Evolutionary conservation across 1,140 invertebrate genomes (phyloP).

Genomic region (Palaemon carinicauda): DNA sequence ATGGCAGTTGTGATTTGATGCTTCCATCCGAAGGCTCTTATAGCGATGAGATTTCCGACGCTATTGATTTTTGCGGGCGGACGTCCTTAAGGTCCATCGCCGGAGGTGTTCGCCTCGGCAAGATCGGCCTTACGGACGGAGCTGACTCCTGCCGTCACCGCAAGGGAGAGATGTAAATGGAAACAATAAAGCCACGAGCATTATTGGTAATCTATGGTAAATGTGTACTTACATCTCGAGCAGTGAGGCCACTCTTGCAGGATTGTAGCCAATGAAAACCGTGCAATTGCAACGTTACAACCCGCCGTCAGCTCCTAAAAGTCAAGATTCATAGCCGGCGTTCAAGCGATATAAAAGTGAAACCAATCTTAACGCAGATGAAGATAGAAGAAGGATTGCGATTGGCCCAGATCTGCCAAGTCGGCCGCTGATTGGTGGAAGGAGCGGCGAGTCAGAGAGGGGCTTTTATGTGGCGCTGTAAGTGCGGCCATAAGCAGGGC

Average conservation of each 20-base stretch:
- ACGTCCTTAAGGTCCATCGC: conserved; percentile 21
- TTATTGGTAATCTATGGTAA: conserved; percentile 58
- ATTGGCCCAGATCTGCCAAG: conserved; percentile 28
- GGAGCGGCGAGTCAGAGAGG: conserved; percentile 7
- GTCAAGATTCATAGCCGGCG: conserved; percentile 36
- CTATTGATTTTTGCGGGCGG: conserved; percentile 43
- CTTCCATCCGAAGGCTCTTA: conserved; percentile 56
- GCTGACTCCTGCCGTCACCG: neutral
- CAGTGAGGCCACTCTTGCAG: conserved; percentile 18
- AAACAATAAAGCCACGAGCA: conserved; percentile 42
- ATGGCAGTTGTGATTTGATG: conserved; percentile 59
- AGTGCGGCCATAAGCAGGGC: conserved; percentile 16
- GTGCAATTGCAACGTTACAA: conserved; percentile 33
- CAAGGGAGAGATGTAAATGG: conserved; percentile 39
- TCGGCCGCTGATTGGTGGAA: conserved; percentile 37
- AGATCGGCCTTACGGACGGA: conserved; percentile 24
- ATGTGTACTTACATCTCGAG: conserved; percentile 49
- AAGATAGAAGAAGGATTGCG: conserved; percentile 38
- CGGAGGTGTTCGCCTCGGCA: neutral
- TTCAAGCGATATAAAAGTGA: conserved; percentile 22
- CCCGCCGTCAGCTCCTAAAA: conserved; percentile 28
- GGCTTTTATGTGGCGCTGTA: neutral
- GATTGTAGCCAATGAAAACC: conserved; percentile 7
- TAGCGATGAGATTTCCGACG: conserved; percentile 56
- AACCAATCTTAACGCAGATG: conserved; percentile 45